Percentiles rank a stretch among this genome's conserved stretches.
Evolutionary conservation across 1,140 invertebrate species (phyloP).

Genomic region (Caligus rogercresseyi): DNA sequence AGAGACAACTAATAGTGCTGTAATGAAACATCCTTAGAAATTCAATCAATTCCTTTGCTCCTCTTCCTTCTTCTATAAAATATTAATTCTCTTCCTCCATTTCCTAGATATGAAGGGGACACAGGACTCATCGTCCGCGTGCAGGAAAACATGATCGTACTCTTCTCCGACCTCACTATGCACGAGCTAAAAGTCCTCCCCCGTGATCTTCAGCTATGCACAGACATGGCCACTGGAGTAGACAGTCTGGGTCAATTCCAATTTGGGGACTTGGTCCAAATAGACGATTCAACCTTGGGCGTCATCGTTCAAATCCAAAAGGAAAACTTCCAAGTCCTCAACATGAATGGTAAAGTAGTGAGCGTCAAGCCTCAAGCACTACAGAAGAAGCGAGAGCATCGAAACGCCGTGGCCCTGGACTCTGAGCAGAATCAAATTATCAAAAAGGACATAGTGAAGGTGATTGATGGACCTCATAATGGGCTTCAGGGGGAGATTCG

Average conservation of each 20-base stretch:
- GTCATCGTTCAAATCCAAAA: conserved; percentile 87
- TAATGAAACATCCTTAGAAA: too few relatives aligned
- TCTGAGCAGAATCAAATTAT: conserved; percentile 81
- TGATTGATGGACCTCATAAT: conserved; percentile 86
- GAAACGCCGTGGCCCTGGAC: conserved; percentile 74
- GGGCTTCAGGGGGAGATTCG: conserved; percentile 85
- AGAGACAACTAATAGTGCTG: too few relatives aligned
- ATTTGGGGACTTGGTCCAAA: conserved; percentile 88
- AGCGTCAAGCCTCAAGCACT: conserved; percentile 77
- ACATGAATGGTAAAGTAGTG: conserved; percentile 63
- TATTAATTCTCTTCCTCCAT: too few relatives aligned
- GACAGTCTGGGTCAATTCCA: conserved; percentile 93
- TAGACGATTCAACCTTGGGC: conserved; percentile 88
- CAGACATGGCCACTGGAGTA: conserved; percentile 92
- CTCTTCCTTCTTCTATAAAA: too few relatives aligned
- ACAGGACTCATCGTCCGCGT: conserved; percentile 90
- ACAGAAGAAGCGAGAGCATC: conserved; percentile 67
- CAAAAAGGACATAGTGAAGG: conserved; percentile 80
- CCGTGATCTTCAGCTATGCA: conserved; percentile 70
- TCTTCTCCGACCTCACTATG: conserved; percentile 93
- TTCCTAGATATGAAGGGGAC: conserved; percentile 70
- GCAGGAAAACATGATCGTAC: conserved; percentile 70
- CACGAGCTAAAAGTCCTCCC: conserved; percentile 69
- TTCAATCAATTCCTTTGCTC: too few relatives aligned
- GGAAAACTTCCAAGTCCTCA: conserved; percentile 71